Percentiles rank a stretch among this genome's conserved stretches.
Conservation (phyloP, 2,888 invertebrate species). For the Eupithecia vulgata region DNA sequence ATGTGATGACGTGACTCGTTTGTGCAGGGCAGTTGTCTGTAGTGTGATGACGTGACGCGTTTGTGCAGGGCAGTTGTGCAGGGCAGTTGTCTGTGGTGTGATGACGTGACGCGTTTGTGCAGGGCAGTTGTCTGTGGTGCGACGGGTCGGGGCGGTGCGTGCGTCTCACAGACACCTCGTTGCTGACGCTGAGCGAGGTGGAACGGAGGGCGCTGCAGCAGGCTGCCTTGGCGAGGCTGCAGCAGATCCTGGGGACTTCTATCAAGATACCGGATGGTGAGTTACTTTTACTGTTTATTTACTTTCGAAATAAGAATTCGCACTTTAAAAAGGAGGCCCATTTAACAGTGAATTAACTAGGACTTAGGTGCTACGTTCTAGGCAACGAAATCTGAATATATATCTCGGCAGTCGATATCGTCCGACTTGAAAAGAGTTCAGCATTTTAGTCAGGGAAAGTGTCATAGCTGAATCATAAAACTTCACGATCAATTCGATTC, state of each 20-base stretch:
- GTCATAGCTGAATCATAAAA: too few species aligned
- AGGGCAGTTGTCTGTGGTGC: constrained; percentile 93
- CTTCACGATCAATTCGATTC: not conserved
- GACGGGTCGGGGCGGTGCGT: constrained; percentile 88
- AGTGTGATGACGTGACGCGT: not conserved
- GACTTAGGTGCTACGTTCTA: not conserved
- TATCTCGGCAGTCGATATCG: not conserved
- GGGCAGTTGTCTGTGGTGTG: constrained; percentile 56
- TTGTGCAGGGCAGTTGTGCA: constrained; percentile 5
- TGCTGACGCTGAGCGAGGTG: constrained; percentile 90
- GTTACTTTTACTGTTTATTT: constrained; percentile 38
- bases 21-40: constrained; percentile 70
- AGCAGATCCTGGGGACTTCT: constrained; percentile 91
- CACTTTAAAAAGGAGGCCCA: not conserved
- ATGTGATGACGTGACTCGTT: constrained; percentile 56
- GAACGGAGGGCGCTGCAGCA: constrained; percentile 92
- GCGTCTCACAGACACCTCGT: constrained; percentile 87
- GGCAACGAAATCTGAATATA: not conserved
- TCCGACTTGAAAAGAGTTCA: too few species aligned
- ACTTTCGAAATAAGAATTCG: not conserved
- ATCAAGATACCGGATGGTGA: constrained; percentile 93
- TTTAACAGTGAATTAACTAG: not conserved
- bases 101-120: constrained; percentile 81
- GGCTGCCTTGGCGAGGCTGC: constrained; percentile 93
- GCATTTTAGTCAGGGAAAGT: too few species aligned